Percentiles rank a stretch among this genome's conserved stretches.
Evolutionary conservation across 2,797 vertebrate species (phyloP).

Genomic region (Crypturellus tataupa): DNA sequence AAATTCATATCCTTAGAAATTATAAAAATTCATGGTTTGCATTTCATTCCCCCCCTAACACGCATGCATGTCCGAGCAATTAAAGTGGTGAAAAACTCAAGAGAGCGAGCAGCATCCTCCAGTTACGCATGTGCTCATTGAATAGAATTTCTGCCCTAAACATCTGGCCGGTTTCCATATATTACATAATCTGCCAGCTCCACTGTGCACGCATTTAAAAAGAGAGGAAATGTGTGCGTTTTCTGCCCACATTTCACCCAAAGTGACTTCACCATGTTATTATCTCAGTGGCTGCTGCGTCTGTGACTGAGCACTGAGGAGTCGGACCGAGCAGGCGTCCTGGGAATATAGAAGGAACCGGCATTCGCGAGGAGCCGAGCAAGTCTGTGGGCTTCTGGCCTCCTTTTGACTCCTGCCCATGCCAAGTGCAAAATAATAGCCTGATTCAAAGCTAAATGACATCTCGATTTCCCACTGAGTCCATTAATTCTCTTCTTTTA

Average conservation of each 20-base stretch:
- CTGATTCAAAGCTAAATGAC: conserved; percentile 66
- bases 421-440: conserved; percentile 68
- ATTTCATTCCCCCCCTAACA: neutral
- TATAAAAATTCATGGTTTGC: neutral
- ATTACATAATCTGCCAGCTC: conserved; percentile 4
- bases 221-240: conserved; percentile 19
- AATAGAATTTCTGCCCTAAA: conserved; percentile 24
- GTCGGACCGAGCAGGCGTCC: conserved; percentile 39
- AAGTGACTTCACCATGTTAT: conserved; percentile 33
- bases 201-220: conserved; percentile 14
- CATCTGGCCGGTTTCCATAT: neutral
- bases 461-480: conserved; percentile 66
- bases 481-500: conserved; percentile 52
- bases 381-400: conserved; percentile 30
- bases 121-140: neutral
- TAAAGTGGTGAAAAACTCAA: neutral
- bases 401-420: conserved; percentile 65
- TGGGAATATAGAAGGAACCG: conserved; percentile 7
- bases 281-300: conserved; percentile 1
- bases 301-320: conserved; percentile 16
- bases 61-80: neutral
- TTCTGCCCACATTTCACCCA: conserved; percentile 26
- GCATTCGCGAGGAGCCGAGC: neutral
- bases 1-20: neutral
- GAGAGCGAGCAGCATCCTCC: neutral